These are phyloP conservation scores for Heliconius hewitsoni DNA, from an alignment of 1,140 invertebrate genomes.

Conservation along the genomic window DNA sequence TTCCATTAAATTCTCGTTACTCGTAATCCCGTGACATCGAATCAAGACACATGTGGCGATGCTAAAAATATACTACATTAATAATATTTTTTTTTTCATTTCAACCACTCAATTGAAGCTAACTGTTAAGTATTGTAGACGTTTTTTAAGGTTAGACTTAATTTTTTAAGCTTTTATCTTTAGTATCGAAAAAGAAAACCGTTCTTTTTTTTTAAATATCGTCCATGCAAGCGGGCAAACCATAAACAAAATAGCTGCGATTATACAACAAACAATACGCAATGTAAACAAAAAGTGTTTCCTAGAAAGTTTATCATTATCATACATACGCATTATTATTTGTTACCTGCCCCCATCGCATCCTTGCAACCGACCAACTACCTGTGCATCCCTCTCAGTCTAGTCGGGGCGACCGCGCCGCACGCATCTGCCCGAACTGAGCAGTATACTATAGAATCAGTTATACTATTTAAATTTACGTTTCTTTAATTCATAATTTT, in stretches of 20 bases:
- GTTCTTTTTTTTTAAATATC: not conserved
- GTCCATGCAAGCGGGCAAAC: not conserved
- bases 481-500: too few species aligned
- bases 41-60: conserved; percentile 7
- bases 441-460: too few species aligned
- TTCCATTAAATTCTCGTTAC: not conserved
- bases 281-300: not conserved
- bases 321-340: not conserved
- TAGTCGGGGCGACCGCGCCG: not conserved
- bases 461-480: too few species aligned
- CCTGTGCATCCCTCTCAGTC: conserved; percentile 1
- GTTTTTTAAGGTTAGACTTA: too few species aligned
- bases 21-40: not conserved
- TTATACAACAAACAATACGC: conserved; percentile 1
- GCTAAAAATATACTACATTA: conserved; percentile 12
- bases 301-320: not conserved
- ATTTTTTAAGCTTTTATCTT: too few species aligned
- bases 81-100: not conserved
- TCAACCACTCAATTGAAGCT: not conserved
- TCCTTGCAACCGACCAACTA: not conserved
- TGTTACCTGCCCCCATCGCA: conserved; percentile 1
- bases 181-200: not conserved
- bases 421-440: not conserved
- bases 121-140: not conserved
- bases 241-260: not conserved